Base-by-base conservation (phyloP, 2,888 invertebrate species). In the Drosophila percnosoma region DNA sequence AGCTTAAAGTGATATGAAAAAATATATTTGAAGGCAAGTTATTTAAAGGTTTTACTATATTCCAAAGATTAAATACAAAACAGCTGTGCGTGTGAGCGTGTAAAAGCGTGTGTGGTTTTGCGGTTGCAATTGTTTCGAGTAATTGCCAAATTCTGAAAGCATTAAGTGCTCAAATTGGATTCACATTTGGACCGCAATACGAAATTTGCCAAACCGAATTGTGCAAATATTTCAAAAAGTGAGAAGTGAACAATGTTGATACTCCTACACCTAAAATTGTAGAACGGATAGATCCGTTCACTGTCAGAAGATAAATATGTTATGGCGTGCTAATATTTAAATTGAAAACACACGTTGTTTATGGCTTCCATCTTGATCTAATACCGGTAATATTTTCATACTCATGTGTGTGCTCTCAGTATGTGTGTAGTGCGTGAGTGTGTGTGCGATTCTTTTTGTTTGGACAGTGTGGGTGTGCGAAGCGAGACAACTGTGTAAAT, bases 401-500 rank as follows among this genome's bases (percentile, higher is more conserved):
- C 31, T 21, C 6, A n/a, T 45, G 33, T 63, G 51, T 48, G 21
- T 49, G 34, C n/a, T 49, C 24, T 53, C 34, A 21, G 34, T 53
- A 24, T 53, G 13, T 13, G 27, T 54, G 68, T 59, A 38, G 18
- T 8, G 18, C 8, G 24, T 27, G 42, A 31, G 13, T 38, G 27
- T 65, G 24, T 54, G 33, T 38, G 15, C 18, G 49, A 27, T 29
- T 49, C 27, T 29, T 29, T 49, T 49, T 48, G 13, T 64, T 57
- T 24, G 15, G 6, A 45, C 4, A 45, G 24, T 45, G 57, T 67
- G 52, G 67, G 53, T 63, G 63, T 49, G 40, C 29, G 54, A 66
- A 51, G 66, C 54, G 61, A 29, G 34, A 75, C 89, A 86, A 87
- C 85, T 86, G 85, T 87, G 74, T 55, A 87, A 89, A 86, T 58